Conservation (phyloP, 2,113 vertebrate species). For the Spermophilus dauricus region DNA sequence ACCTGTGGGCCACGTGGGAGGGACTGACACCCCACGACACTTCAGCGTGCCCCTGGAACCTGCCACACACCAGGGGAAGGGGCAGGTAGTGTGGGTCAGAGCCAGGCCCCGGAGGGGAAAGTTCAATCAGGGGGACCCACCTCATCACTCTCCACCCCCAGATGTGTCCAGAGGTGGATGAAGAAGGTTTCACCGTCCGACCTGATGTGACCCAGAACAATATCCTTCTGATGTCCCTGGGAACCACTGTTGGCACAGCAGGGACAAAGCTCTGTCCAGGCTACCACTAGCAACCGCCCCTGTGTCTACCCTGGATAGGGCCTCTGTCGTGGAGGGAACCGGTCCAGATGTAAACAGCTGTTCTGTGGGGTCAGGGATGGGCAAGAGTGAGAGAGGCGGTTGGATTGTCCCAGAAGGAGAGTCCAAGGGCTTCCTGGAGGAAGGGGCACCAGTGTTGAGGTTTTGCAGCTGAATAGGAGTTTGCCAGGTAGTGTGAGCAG, state of each 20-base stretch:
- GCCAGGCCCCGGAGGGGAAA: background rate
- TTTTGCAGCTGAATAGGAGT: background rate
- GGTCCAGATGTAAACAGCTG: background rate
- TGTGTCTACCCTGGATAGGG: fast-evolving
- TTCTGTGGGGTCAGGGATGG: background rate
- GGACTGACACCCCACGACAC: fast-evolving
- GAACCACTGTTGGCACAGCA: background rate
- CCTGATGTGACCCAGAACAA: slow-evolving; percentile 90
- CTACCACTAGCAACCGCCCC: background rate
- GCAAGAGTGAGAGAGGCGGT: no score
- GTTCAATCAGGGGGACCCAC: fast-evolving
- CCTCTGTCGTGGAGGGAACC: background rate
- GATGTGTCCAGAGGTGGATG: slow-evolving; percentile 95
- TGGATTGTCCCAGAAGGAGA: no score
- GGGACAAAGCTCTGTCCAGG: background rate
- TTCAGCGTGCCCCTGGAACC: background rate
- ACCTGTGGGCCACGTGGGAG: background rate
- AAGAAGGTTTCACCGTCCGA: slow-evolving; percentile 96
- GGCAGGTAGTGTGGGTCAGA: background rate
- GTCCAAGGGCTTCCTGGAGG: background rate
- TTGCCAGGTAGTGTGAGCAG: background rate
- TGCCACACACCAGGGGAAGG: fast-evolving
- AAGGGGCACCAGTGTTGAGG: background rate
- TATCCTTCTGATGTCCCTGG: slow-evolving; percentile 91
- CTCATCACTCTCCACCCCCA: slow-evolving; percentile 57